phyloP scores from a whole-genome alignment of 2,797 vertebrate species.

The Sebastes minor region DNA sequence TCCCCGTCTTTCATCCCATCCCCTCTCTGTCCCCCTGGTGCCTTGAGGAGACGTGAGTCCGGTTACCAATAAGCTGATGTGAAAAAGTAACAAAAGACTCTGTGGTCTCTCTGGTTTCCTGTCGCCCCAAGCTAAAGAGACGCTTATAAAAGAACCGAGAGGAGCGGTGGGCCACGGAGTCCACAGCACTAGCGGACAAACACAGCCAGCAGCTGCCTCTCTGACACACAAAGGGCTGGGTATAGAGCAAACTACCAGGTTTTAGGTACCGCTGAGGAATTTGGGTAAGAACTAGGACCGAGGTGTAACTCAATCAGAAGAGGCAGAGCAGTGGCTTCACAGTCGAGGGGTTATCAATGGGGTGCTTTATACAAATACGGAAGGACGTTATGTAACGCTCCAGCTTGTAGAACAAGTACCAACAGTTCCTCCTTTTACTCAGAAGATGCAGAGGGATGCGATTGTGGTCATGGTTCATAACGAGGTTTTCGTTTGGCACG shows the following conservation, averaged over 20 bases:
- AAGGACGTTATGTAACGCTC: constrained; percentile 41
- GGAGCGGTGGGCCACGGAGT: constrained; percentile 50
- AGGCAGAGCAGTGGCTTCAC: constrained; percentile 39
- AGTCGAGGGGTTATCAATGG: constrained; percentile 51
- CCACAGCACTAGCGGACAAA: constrained; percentile 39
- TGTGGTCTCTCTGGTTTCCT: constrained; percentile 79
- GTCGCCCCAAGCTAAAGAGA: constrained; percentile 70
- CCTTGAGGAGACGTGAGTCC: constrained; percentile 75
- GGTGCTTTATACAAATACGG: constrained; percentile 48
- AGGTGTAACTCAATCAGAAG: constrained; percentile 59
- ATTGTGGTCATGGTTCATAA: not conserved
- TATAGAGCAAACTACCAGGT: constrained; percentile 38
- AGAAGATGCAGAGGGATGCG: not conserved
- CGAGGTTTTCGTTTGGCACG: not conserved
- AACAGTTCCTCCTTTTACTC: constrained; percentile 25
- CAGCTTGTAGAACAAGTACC: constrained; percentile 14
- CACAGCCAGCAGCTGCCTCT: constrained; percentile 58
- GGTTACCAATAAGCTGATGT: constrained; percentile 80
- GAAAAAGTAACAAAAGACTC: constrained; percentile 75
- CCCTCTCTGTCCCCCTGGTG: constrained; percentile 56
- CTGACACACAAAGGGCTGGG: constrained; percentile 41
- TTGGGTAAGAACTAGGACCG: constrained; percentile 22
- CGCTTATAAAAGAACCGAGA: constrained; percentile 65
- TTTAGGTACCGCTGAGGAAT: constrained; percentile 65
- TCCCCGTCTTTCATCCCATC: constrained; percentile 17